Base-by-base conservation (phyloP, 2,888 invertebrate species). In the Patella ulyssiponensis region DNA sequence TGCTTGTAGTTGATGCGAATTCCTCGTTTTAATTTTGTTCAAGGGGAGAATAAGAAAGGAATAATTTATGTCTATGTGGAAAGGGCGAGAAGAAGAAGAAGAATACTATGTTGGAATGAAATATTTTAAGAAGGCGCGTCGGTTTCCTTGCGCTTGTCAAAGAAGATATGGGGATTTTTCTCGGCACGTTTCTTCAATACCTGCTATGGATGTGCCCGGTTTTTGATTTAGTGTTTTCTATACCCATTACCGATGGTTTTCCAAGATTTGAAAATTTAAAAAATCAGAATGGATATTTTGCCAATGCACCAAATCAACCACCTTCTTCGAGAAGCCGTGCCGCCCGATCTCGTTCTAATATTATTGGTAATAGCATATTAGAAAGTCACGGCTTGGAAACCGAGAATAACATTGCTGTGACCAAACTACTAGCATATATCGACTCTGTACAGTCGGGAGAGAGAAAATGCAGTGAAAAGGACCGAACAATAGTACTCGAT, bases 221-320 rank as follows among this genome's bases (percentile, higher is more conserved):
- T 20, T 23, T 64, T 23, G 64, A 64, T 64, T 23, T 64, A 20
- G 64, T 64, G 23, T 23, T 23, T 23, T 64, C 64, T 12, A 14
- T 64, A 12, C 64, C 64, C 64, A 64, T 64, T 3, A 64, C 64
- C 12, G 64, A 64, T 23, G 64, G 64, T 20, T 64, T 64, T 64
- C 64, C 64, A 64, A 20, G 64, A 64, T 64, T 64, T 64, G 64
- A 64, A 64, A 23, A 64, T 64, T 64, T 64, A 23, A 64, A 64
- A 64, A 20, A 23, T 23, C 20, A 64, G 64, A 64, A 64, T 23
- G 64, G 64, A 23, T 64, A 64, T 64, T 64, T 23, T 64, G 64
- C 64, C 64, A 23, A 64, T 64, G 23, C 64, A 64, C 23, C 64
- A 23, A 20, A 64, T 64, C 64, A 64, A 64, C 64, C 20, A 64